Base-by-base conservation (phyloP, 2,797 vertebrate species). In the Momotus momota region DNA sequence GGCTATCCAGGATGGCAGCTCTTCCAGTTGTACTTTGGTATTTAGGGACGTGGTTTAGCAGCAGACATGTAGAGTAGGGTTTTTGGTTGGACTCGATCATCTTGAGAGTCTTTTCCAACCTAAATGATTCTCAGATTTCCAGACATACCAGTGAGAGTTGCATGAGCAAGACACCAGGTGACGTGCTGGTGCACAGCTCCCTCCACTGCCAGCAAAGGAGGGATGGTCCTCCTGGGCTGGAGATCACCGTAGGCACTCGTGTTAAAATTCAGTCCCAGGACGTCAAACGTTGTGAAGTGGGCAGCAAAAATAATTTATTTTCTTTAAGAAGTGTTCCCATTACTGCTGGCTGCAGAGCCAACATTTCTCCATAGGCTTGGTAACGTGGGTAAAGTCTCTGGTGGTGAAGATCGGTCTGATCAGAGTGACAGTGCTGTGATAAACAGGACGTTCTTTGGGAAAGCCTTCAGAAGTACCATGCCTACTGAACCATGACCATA, bases 391-490 rank as follows among this genome's bases (percentile, higher is more conserved):
- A 10, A 60, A 26, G 31, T 9, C 29, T 26, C 38, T 21, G 70
- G 1, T 9, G 38, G 21, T 18, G 31, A 67, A 29, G 52, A 4
- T 2, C 3, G 1, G 2, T 35, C 73, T 33, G 48, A 14, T 16
- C 40, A 46, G 49, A n/a, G 41, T 15, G 26, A 20, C 14, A 14
- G 2, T 1, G 21, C 71, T 14, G 26, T 8, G 18, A 25, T 40
- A 7, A 54, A 9, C 2, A 26, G 0, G 12, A 33, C 35, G 29
- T 25, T 4, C 48, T 49, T 58, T 26, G 17, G 69, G n/a, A 57
- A 45, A 46, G 40, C 7, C 49, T 70, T 16, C 54, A 29, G 54
- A 17, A 72, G 22, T 1, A 9, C 7, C 27, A 1, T 14, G 4
- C 46, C 26, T 48, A 7, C 45, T 9, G 40, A 69, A 4, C 19